phyloP scores from a whole-genome alignment of 2,113 vertebrate species.

The Bos javanicus region DNA sequence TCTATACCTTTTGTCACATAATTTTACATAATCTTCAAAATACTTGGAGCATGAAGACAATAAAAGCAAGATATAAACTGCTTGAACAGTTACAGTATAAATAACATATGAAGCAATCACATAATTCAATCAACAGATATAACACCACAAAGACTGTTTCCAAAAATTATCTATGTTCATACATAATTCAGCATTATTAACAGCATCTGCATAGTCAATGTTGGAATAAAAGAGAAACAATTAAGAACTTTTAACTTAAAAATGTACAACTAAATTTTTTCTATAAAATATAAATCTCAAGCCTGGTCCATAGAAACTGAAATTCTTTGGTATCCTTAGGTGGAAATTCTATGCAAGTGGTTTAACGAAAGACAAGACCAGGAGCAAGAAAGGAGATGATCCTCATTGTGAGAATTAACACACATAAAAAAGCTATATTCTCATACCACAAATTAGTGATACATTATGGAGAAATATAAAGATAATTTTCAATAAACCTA shows the following conservation, averaged over 20 bases:
- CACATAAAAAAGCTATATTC: not conserved
- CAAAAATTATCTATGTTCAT: conserved; percentile 17
- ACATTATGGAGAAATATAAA: conserved; percentile 3
- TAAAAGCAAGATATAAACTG: conserved; percentile 42
- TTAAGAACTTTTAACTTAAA: conserved; percentile 10
- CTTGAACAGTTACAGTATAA: conserved; percentile 60
- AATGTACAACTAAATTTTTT: not conserved
- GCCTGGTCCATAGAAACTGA: not conserved
- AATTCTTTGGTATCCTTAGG: not conserved
- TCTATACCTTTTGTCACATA: not conserved
- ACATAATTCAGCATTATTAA: conserved; percentile 22
- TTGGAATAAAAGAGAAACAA: conserved; percentile 37
- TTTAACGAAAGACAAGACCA: not conserved
- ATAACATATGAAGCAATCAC: conserved; percentile 47
- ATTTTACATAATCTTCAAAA: conserved; percentile 68
- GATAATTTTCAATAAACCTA: conserved; percentile 13
- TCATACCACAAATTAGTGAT: not conserved
- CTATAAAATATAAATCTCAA: not conserved
- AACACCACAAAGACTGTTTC: not conserved
- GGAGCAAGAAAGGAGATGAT: not conserved
- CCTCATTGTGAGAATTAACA: not conserved
- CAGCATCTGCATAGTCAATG: not conserved
- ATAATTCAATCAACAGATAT: conserved; percentile 71
- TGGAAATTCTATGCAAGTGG: not conserved
- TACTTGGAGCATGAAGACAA: conserved; percentile 46